phyloP scores from a whole-genome alignment of 2,797 vertebrate genomes.

The Meriones psammophilus region DNA sequence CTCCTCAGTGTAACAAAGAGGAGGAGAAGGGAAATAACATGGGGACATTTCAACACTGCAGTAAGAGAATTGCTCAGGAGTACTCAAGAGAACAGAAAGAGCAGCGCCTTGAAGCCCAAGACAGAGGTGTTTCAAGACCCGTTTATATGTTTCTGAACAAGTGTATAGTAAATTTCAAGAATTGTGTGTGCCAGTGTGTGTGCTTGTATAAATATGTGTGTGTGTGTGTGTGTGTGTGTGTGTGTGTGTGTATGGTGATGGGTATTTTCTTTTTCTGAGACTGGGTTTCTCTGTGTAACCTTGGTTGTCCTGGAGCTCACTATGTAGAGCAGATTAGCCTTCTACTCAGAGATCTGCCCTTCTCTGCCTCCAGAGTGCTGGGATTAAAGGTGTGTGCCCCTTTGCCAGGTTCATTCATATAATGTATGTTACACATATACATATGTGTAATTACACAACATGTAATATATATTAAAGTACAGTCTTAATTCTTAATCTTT shows the following conservation, averaged over 20 bases:
- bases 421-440: neutral
- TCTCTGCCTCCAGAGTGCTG: neutral
- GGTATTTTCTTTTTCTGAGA: neutral
- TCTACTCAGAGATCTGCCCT: neutral
- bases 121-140: neutral
- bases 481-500: neutral
- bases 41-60: neutral
- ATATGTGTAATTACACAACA: neutral
- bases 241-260: too few relatives aligned
- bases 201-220: neutral
- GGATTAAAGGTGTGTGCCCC: neutral
- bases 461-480: neutral
- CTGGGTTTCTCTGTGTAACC: neutral
- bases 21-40: neutral
- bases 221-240: neutral
- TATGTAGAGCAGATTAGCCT: neutral
- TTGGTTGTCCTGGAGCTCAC: neutral
- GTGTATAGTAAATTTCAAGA: neutral
- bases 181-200: neutral
- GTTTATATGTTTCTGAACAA: neutral
- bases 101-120: neutral
- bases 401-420: neutral
- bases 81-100: neutral
- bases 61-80: neutral
- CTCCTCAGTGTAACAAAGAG: neutral